phyloP scores from a whole-genome alignment of 2,113 vertebrate genomes.

The Dipodomys stephensi region DNA sequence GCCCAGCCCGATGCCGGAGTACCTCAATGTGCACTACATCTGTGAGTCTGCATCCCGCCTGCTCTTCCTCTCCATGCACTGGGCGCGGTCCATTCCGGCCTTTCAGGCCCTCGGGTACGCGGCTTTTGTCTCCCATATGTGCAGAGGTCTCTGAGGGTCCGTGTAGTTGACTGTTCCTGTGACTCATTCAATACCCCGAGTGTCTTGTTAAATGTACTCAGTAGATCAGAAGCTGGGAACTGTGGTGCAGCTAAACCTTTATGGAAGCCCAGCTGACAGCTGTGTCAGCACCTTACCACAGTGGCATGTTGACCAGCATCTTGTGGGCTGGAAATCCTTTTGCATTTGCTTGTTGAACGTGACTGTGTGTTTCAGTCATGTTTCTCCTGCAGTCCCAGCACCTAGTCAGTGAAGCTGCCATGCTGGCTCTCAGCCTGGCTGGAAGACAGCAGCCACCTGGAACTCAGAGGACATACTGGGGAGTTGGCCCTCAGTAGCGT shows the following conservation, averaged over 20 bases:
- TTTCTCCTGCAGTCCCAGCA: background rate
- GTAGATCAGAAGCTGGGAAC: background rate
- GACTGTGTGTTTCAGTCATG: background rate
- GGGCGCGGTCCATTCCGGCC: slow-evolving; percentile 98
- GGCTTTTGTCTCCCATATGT: background rate
- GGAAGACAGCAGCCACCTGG: background rate
- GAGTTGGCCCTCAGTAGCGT: background rate
- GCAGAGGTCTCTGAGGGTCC: background rate
- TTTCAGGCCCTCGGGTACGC: slow-evolving; percentile 98
- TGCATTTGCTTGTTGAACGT: background rate
- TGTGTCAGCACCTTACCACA: background rate
- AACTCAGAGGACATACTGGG: background rate
- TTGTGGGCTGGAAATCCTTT: background rate
- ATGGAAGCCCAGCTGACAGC: background rate
- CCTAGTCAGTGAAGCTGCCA: background rate
- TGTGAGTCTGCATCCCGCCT: slow-evolving; percentile 98
- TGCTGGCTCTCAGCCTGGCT: background rate
- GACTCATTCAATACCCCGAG: background rate
- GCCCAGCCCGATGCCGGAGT: slow-evolving; percentile 99
- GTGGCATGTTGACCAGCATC: background rate
- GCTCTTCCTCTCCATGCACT: slow-evolving; percentile 99
- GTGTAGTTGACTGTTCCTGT: background rate
- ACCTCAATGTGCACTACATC: slow-evolving; percentile 99
- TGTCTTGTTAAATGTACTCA: background rate
- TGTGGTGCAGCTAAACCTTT: background rate